A percentile compares a stretch with the other conserved stretches of the same genome.
Evolutionary conservation across 1,140 invertebrate genomes (phyloP).

Genomic region (Belonocnema kinseyi): DNA sequence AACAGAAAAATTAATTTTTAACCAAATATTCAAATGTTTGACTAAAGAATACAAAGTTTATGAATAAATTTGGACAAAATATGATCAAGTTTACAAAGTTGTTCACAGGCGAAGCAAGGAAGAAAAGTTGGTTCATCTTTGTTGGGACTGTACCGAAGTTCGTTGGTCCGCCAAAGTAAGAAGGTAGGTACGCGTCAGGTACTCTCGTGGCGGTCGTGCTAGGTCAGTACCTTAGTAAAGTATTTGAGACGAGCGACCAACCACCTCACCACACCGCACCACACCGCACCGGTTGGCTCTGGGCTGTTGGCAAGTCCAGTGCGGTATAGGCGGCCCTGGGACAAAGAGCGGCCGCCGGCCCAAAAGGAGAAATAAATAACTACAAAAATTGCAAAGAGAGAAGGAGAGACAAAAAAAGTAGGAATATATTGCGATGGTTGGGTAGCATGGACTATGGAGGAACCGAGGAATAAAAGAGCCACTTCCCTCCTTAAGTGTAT

Average conservation of each 20-base stretch:
- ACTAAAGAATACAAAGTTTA: no score
- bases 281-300: neutral
- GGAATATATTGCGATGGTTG: slow-evolving; percentile 49
- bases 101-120: neutral
- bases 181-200: slow-evolving; percentile 55
- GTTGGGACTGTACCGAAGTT: slow-evolving; percentile 67
- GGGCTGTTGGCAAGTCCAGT: slow-evolving; percentile 1
- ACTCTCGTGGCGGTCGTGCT: slow-evolving; percentile 59
- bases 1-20: no score
- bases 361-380: slow-evolving; percentile 70
- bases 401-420: neutral
- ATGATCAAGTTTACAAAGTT: no score
- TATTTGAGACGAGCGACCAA: slow-evolving; percentile 58
- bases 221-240: slow-evolving; percentile 65
- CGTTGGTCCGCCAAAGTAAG: slow-evolving; percentile 65
- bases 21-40: no score
- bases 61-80: no score
- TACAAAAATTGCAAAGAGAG: slow-evolving; percentile 40
- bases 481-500: slow-evolving; percentile 59
- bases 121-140: slow-evolving; percentile 34
- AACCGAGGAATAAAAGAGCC: slow-evolving; percentile 59
- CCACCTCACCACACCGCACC: slow-evolving; percentile 20
- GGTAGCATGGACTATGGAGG: neutral
- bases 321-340: slow-evolving; percentile 57
- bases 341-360: slow-evolving; percentile 70